Conservation (phyloP, 1,140 invertebrate genomes). For the Pomacea maculata region DNA sequence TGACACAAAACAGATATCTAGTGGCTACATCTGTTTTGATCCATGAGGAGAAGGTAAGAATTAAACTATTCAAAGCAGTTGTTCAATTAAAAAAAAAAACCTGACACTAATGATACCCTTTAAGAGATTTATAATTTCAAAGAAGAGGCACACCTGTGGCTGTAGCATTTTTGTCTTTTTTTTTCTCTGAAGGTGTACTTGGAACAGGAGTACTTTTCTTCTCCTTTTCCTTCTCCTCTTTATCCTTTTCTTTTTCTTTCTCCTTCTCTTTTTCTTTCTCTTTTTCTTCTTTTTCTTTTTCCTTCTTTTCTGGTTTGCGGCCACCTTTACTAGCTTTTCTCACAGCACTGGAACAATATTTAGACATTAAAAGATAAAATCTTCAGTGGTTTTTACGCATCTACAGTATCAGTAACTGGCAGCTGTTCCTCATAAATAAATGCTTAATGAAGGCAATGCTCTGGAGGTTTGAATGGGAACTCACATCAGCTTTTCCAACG, state of each 20-base stretch:
- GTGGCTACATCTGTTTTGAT: no score
- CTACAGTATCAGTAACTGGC: no score
- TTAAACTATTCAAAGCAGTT: no score
- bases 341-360: neutral
- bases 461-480: no score
- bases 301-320: constrained; percentile 19
- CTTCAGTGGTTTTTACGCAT: no score
- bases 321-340: constrained; percentile 13
- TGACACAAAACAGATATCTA: no score
- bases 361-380: no score
- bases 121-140: neutral
- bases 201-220: constrained; percentile 15
- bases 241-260: constrained; percentile 17
- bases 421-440: no score
- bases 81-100: no score
- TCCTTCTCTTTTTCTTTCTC: constrained; percentile 19
- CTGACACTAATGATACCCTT: neutral
- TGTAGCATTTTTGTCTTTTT: neutral
- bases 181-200: constrained; percentile 14
- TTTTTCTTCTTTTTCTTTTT: constrained; percentile 18
- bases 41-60: no score
- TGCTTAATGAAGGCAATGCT: no score
- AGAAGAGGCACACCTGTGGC: neutral
- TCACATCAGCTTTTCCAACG: no score
- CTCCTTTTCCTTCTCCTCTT: constrained; percentile 22